These are phyloP conservation scores for Drosophila baimaii DNA, from an alignment of 1,140 invertebrate genomes.

Conservation along the genomic window DNA sequence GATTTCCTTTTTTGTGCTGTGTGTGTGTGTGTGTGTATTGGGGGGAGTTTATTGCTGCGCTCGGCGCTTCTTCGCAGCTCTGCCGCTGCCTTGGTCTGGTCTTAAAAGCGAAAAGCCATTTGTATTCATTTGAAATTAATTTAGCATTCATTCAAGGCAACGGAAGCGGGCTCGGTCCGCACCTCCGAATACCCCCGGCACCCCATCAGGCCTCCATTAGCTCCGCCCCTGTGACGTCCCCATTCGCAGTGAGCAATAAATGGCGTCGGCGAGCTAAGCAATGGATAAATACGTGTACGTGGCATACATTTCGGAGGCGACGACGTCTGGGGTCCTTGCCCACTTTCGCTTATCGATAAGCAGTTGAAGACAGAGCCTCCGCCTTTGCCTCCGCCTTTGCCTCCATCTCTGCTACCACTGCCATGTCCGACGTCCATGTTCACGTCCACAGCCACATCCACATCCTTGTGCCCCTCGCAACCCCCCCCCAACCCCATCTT, in stretches of 20 bases:
- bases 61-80: conserved; percentile 37
- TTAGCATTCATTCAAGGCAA: conserved; percentile 81
- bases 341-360: conserved; percentile 75
- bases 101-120: conserved; percentile 83
- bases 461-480: not conserved
- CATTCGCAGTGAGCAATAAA: conserved; percentile 61
- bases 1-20: conserved; percentile 30
- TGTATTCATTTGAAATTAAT: conserved; percentile 83
- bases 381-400: not conserved
- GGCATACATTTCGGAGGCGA: conserved; percentile 74
- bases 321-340: conserved; percentile 45
- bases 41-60: conserved; percentile 48
- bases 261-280: conserved; percentile 75
- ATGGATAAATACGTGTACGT: conserved; percentile 83
- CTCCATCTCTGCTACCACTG: too few relatives aligned
- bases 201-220: conserved; percentile 9
- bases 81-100: conserved; percentile 53
- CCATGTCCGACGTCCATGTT: conserved; percentile 1
- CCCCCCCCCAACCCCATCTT: not conserved
- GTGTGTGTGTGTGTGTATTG: conserved; percentile 24
- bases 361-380: conserved; percentile 57
- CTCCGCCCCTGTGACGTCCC: conserved; percentile 17
- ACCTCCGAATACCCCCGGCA: conserved; percentile 1
- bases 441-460: not conserved
- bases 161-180: conserved; percentile 46